Conservation (phyloP, 2,888 invertebrate genomes). For the Pilophorus perplexus region DNA sequence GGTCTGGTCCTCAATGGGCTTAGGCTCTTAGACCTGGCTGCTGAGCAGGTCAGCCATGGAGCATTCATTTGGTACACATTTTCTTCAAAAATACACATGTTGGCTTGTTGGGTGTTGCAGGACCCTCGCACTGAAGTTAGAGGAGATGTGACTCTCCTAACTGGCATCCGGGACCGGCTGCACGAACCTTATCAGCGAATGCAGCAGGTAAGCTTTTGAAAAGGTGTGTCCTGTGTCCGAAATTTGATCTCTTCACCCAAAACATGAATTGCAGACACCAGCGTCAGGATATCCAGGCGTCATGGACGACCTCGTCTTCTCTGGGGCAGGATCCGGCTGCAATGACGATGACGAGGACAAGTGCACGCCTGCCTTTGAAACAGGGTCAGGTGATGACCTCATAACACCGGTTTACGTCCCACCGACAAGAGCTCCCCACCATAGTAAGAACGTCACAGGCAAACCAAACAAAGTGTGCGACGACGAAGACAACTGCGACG, state of each 20-base stretch:
- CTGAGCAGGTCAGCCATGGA: conserved; percentile 58
- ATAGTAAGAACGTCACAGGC: conserved; percentile 51
- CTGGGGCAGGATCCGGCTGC: conserved; percentile 85
- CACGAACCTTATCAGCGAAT: conserved; percentile 74
- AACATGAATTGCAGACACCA: conserved; percentile 73
- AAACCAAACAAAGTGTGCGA: conserved; percentile 65
- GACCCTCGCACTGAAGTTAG: conserved; percentile 73
- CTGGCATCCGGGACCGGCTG: conserved; percentile 60
- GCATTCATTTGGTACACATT: too few relatives aligned
- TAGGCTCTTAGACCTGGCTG: conserved; percentile 78
- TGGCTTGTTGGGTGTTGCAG: too few relatives aligned
- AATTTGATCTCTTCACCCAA: too few relatives aligned
- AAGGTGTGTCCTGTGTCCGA: too few relatives aligned
- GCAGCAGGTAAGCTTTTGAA: conserved; percentile 73
- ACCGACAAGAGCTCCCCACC: conserved; percentile 65
- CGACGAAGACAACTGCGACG: conserved; percentile 79
- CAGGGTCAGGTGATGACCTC: conserved; percentile 84
- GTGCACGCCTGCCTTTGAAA: conserved; percentile 78
- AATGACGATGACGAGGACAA: conserved; percentile 89
- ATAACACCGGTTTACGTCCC: conserved; percentile 90
- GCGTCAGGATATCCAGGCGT: conserved; percentile 76
- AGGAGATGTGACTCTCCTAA: conserved; percentile 70
- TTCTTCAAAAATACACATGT: too few relatives aligned
- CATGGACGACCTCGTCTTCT: conserved; percentile 86
- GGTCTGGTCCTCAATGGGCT: conserved; percentile 86